A percentile compares a stretch with the other conserved stretches of the same genome.
Evolutionary conservation across 2,113 vertebrate genomes (phyloP).

Genomic region (Tychaedon coryphoeus): DNA sequence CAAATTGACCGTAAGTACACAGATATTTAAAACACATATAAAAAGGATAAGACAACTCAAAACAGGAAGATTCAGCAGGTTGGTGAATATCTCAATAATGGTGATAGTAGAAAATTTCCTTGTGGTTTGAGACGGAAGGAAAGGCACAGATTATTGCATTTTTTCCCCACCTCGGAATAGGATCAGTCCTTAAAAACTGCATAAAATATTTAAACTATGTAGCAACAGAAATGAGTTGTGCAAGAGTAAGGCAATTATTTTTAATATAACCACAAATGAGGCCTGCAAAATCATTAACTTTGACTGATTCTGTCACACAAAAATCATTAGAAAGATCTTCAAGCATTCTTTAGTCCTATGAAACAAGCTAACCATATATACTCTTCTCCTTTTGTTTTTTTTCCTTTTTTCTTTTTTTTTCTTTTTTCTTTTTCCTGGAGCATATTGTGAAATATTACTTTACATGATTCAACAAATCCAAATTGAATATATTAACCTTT

Average conservation of each 20-base stretch:
- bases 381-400: too few relatives aligned
- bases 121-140: neutral
- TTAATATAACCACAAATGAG: conserved; percentile 15
- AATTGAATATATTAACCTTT: conserved; percentile 19
- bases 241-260: conserved; percentile 38
- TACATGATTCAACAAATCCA: neutral
- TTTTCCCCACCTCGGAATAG: neutral
- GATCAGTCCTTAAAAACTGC: neutral
- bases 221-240: neutral
- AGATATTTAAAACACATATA: neutral
- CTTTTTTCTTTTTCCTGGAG: neutral
- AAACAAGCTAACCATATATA: neutral
- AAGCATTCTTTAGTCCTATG: neutral
- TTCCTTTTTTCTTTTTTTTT: too few relatives aligned
- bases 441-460: neutral
- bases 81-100: neutral
- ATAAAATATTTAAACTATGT: conserved; percentile 40
- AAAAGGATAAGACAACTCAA: neutral
- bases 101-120: neutral
- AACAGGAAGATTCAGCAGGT: neutral
- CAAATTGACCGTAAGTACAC: neutral
- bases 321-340: conserved; percentile 15
- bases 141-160: neutral
- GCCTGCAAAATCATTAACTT: conserved; percentile 28
- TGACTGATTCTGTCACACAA: conserved; percentile 8